These are phyloP conservation scores for Orchestes rusci DNA, from an alignment of 2,888 invertebrate genomes.

Conservation along the genomic window DNA sequence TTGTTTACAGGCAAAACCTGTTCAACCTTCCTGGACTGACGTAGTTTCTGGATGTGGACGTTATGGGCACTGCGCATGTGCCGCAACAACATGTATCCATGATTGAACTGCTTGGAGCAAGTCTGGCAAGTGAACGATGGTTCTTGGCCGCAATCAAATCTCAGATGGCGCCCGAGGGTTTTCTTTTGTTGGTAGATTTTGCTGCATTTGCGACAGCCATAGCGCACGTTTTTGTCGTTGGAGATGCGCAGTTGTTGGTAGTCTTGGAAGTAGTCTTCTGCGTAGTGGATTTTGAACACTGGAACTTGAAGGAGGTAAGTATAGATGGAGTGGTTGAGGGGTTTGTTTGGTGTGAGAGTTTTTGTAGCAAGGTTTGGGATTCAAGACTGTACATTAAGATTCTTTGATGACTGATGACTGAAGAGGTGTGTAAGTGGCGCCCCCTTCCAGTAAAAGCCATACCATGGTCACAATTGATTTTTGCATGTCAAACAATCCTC, in stretches of 20 bases:
- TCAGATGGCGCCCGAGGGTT: constrained; percentile 27
- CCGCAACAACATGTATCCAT: constrained; percentile 30
- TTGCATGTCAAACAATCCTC: too few species aligned
- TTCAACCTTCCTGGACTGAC: too few species aligned
- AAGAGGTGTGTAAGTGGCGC: too few species aligned
- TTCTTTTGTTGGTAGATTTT: constrained; percentile 34
- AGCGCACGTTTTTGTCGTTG: constrained; percentile 31
- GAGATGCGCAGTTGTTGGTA: constrained; percentile 35
- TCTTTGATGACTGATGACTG: too few species aligned
- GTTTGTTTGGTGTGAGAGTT: too few species aligned
- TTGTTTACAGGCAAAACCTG: too few species aligned
- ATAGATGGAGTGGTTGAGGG: too few species aligned
- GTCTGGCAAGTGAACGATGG: constrained; percentile 32
- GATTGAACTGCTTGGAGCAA: constrained; percentile 31
- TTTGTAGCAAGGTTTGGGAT: too few species aligned
- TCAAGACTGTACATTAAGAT: too few species aligned
- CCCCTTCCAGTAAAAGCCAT: too few species aligned
- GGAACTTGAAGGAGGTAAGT: too few species aligned
- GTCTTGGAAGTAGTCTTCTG: constrained; percentile 36
- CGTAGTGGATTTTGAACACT: constrained; percentile 36
- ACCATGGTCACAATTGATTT: too few species aligned
- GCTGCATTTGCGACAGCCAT: constrained; percentile 25
- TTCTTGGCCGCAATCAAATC: constrained; percentile 30
- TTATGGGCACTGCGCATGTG: constrained; percentile 32
- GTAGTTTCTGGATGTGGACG: constrained; percentile 30